Evolutionary conservation across 2,797 vertebrate species (phyloP).

Genomic region (Rhyacichthys aspro): DNA sequence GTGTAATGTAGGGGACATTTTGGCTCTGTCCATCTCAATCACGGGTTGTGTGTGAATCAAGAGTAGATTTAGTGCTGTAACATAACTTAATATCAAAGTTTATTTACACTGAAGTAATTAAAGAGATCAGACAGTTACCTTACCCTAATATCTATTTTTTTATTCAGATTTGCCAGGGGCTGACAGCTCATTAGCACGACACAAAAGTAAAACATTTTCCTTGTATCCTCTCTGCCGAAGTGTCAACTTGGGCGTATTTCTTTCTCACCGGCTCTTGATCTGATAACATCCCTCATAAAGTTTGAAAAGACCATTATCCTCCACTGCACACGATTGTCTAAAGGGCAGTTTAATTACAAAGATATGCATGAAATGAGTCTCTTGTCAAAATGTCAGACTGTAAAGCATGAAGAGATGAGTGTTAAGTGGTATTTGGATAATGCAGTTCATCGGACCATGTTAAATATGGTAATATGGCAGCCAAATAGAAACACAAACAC

Average conservation of each 20-base stretch:
- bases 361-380: slow-evolving; percentile 35
- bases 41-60: too few relatives aligned
- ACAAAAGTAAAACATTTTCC: slow-evolving; percentile 25
- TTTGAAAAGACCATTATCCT: slow-evolving; percentile 3
- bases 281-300: slow-evolving; percentile 15
- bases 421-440: slow-evolving; percentile 24
- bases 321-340: neutral
- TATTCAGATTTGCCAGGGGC: neutral
- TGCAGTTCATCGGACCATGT: neutral
- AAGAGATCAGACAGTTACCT: neutral
- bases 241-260: slow-evolving; percentile 29
- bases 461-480: slow-evolving; percentile 19
- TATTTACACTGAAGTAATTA: too few relatives aligned
- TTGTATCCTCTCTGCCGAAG: slow-evolving; percentile 14
- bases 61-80: too few relatives aligned
- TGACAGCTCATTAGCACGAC: slow-evolving; percentile 32
- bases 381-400: slow-evolving; percentile 22
- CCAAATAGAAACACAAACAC: slow-evolving; percentile 1
- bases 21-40: too few relatives aligned
- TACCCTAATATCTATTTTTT: neutral
- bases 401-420: slow-evolving; percentile 16
- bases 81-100: too few relatives aligned
- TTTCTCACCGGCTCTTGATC: slow-evolving; percentile 9
- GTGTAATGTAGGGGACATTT: too few relatives aligned
- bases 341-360: slow-evolving; percentile 32